Evolutionary conservation across 2,113 vertebrate species (phyloP).

Genomic region (Eretmochelys imbricata): DNA sequence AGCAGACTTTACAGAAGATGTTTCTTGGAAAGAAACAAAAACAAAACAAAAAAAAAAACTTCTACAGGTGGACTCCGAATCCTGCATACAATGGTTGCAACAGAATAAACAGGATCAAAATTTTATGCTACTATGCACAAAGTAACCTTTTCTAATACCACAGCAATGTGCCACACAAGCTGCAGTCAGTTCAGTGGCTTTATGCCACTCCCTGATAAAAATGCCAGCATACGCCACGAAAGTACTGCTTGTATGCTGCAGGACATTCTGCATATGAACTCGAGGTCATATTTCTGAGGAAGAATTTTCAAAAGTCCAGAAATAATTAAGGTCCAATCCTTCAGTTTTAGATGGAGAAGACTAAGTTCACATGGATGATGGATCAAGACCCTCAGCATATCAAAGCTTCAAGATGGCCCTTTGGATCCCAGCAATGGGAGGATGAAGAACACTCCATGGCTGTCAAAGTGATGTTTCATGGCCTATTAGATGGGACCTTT

Average conservation of each 20-base stretch:
- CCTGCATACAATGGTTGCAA: neutral
- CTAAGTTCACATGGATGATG: neutral
- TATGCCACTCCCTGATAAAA: neutral
- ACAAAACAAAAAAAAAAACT: neutral
- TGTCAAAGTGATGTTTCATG: neutral
- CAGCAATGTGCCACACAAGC: constrained; percentile 48
- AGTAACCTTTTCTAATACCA: neutral
- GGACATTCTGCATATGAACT: constrained; percentile 18
- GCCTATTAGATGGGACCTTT: neutral
- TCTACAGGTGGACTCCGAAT: constrained; percentile 34
- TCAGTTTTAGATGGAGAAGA: neutral
- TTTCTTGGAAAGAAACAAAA: neutral
- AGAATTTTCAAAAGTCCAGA: neutral
- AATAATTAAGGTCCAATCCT: neutral
- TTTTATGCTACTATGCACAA: neutral
- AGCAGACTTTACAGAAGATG: neutral
- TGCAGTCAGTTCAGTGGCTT: neutral
- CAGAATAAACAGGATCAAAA: constrained; percentile 50
- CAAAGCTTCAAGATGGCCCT: neutral
- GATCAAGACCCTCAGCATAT: neutral
- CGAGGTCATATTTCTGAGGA: neutral
- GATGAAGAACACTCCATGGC: neutral
- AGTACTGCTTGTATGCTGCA: neutral
- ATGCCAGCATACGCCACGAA: constrained; percentile 19
- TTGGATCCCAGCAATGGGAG: fast-evolving